phyloP scores from a whole-genome alignment of 1,140 invertebrate species.

The Archegozetes longisetosus region DNA sequence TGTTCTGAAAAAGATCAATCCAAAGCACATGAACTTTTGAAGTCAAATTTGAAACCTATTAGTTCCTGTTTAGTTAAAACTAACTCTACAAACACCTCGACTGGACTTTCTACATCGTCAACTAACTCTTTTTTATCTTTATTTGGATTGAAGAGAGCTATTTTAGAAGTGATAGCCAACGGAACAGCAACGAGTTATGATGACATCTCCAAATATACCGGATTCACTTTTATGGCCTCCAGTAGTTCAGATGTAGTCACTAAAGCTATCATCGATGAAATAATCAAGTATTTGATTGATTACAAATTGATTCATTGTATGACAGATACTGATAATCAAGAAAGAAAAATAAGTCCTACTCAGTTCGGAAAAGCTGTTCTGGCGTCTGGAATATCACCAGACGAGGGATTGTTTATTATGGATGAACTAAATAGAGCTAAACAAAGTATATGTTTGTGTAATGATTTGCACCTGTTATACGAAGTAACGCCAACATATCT shows the following conservation, averaged over 20 bases:
- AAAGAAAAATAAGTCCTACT: constrained; percentile 42
- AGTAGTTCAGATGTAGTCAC: neutral
- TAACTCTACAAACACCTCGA: neutral
- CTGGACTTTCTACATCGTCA: neutral
- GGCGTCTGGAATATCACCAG: constrained; percentile 75
- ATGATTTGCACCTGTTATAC: constrained; percentile 87
- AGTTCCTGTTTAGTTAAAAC: constrained; percentile 53
- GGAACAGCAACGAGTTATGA: constrained; percentile 51
- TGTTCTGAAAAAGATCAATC: constrained; percentile 57
- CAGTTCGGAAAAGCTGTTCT: constrained; percentile 78
- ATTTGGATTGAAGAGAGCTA: constrained; percentile 42
- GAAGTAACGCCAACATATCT: constrained; percentile 39
- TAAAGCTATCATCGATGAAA: neutral
- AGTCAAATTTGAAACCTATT: constrained; percentile 50
- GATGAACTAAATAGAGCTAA: constrained; percentile 77
- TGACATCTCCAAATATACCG: constrained; percentile 59
- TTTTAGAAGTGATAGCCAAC: constrained; percentile 65
- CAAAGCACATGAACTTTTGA: constrained; percentile 49
- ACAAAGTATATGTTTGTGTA: constrained; percentile 76
- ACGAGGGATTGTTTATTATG: constrained; percentile 72
- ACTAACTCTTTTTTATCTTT: too few species aligned
- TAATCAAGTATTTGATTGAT: neutral
- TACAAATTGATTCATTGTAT: neutral
- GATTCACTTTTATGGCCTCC: constrained; percentile 48
- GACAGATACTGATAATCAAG: neutral